These are phyloP conservation scores for Gorsachius magnificus DNA, from an alignment of 2,797 vertebrate genomes.

Conservation along the genomic window DNA sequence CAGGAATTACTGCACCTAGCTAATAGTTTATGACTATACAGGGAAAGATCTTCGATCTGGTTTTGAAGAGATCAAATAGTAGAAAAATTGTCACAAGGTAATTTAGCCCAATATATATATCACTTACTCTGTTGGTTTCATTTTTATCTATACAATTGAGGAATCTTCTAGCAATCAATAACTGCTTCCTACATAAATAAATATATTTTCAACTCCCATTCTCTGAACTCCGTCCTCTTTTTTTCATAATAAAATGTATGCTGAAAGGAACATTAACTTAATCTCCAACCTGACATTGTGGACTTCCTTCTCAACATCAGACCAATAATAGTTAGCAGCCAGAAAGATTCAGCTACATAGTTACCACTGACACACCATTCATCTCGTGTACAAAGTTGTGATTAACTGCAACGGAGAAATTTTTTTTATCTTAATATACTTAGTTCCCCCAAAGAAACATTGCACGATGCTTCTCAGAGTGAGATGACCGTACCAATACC, in stretches of 20 bases:
- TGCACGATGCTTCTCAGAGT: not conserved
- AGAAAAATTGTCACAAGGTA: not conserved
- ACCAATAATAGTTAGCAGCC: not conserved
- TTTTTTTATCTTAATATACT: not conserved
- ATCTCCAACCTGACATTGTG: not conserved
- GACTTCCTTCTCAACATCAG: not conserved
- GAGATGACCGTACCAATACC: not conserved
- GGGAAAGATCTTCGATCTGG: not conserved
- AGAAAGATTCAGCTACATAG: not conserved
- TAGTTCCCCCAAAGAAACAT: not conserved
- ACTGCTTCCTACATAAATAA: not conserved
- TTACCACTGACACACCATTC: not conserved
- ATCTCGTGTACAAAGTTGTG: not conserved
- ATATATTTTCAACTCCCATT: not conserved
- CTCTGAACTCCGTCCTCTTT: not conserved
- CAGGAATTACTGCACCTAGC: not conserved
- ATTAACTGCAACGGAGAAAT: not conserved
- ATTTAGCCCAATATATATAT: not conserved
- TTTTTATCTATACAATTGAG: not conserved
- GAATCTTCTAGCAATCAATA: not conserved
- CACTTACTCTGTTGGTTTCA: not conserved
- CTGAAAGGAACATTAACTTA: not conserved
- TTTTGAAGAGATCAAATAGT: not conserved
- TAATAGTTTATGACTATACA: not conserved
- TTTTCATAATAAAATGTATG: not conserved